Evolutionary conservation across 64 coral and sea anemone species (phyloP).

Genomic region (Trachythela sp.): DNA sequence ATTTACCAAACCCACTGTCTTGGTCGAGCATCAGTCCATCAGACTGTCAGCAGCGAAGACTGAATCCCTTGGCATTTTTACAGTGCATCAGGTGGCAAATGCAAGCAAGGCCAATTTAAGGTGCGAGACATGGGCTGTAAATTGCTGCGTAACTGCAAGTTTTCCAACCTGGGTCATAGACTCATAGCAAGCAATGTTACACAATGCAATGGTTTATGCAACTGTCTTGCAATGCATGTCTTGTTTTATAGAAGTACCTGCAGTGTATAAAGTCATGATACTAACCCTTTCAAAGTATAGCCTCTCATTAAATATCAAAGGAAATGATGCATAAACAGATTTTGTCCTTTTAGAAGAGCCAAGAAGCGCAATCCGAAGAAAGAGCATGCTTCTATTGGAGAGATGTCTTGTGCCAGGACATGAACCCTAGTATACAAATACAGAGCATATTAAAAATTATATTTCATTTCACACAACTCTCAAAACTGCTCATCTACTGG

Average conservation of each 20-base stretch:
- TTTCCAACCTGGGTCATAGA: no score
- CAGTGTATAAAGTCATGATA: background rate
- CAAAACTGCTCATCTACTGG: no score
- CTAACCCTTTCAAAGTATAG: conserved; percentile 80
- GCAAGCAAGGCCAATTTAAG: no score
- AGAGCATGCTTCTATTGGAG: conserved; percentile 89
- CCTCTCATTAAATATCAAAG: conserved; percentile 86
- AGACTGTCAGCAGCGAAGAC: no score
- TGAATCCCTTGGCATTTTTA: no score
- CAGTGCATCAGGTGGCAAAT: no score
- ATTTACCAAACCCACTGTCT: no score
- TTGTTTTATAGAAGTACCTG: background rate
- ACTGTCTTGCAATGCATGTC: background rate
- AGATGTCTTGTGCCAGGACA: conserved; percentile 94
- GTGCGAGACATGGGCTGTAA: no score
- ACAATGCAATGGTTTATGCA: background rate
- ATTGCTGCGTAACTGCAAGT: no score
- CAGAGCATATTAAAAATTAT: background rate
- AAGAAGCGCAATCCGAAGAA: conserved; percentile 57
- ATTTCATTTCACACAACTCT: no score
- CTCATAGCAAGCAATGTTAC: no score
- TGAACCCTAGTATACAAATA: conserved; percentile 51
- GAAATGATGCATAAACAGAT: conserved; percentile 93
- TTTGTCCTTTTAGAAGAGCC: conserved; percentile 81
- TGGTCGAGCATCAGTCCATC: no score